These are phyloP conservation scores for Stomatorhinus ivindoensis DNA, from an alignment of 2,113 vertebrate genomes.

Conservation along the genomic window DNA sequence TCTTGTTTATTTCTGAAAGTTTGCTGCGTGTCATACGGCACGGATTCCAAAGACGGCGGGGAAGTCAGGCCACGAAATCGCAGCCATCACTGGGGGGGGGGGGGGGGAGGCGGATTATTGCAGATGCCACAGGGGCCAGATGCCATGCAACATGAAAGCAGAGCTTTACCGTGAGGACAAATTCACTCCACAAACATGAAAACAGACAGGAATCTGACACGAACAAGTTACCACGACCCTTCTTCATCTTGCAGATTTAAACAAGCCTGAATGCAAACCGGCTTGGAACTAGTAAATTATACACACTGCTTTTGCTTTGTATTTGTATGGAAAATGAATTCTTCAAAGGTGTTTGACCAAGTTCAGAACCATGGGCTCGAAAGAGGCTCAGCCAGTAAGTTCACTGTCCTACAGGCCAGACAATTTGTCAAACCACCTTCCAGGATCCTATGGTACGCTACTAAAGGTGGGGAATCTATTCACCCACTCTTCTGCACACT, in stretches of 20 bases:
- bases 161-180: background rate
- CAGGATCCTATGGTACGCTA: background rate
- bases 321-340: background rate
- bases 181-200: background rate
- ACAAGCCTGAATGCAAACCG: background rate
- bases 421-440: background rate
- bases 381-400: background rate
- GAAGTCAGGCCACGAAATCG: background rate
- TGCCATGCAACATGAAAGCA: background rate
- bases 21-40: background rate
- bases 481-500: background rate
- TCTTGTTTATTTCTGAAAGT: slow-evolving; percentile 28
- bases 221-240: background rate
- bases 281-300: background rate
- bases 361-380: background rate
- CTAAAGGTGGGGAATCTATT: background rate
- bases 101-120: too few relatives aligned
- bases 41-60: background rate
- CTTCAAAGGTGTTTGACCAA: background rate
- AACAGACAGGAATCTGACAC: background rate
- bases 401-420: background rate
- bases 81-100: background rate
- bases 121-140: background rate
- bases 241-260: background rate
- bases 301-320: background rate